Percentiles rank a stretch among this genome's conserved stretches.
Evolutionary conservation across 2,113 vertebrate species (phyloP).

Genomic region (Dipodomys ordii): DNA sequence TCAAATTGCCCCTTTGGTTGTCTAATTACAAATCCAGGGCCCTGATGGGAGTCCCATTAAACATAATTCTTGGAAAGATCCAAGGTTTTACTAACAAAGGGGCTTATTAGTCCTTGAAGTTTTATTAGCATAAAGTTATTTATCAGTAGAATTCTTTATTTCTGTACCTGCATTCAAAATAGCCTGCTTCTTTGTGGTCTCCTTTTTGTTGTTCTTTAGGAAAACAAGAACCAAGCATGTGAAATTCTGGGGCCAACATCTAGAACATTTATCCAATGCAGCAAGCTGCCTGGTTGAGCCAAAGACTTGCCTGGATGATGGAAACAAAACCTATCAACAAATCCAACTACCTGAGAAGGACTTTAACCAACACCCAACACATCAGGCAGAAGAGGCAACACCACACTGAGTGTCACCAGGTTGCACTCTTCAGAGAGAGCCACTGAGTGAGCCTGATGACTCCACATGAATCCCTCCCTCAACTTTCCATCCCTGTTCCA

Average conservation of each 20-base stretch:
- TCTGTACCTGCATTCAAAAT: conserved; percentile 9
- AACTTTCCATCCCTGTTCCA: background rate
- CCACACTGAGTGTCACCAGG: accelerated
- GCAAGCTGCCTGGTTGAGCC: background rate
- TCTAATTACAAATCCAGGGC: background rate
- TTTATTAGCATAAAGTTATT: background rate
- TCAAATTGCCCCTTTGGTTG: background rate
- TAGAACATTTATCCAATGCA: background rate
- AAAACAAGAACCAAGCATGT: background rate
- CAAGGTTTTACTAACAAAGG: background rate
- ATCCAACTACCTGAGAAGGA: background rate
- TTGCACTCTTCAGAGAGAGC: background rate
- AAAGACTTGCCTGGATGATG: background rate
- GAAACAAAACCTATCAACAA: background rate
- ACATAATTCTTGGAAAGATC: background rate
- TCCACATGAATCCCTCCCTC: background rate
- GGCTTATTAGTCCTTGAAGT: background rate
- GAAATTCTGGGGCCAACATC: background rate
- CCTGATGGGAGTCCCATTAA: background rate
- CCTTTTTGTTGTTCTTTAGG: background rate
- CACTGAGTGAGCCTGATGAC: background rate
- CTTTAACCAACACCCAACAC: background rate
- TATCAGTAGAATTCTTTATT: background rate
- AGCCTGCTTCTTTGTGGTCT: background rate
- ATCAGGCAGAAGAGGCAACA: background rate